Conservation (phyloP, 2,797 vertebrate genomes). For the Echeneis naucrates region DNA sequence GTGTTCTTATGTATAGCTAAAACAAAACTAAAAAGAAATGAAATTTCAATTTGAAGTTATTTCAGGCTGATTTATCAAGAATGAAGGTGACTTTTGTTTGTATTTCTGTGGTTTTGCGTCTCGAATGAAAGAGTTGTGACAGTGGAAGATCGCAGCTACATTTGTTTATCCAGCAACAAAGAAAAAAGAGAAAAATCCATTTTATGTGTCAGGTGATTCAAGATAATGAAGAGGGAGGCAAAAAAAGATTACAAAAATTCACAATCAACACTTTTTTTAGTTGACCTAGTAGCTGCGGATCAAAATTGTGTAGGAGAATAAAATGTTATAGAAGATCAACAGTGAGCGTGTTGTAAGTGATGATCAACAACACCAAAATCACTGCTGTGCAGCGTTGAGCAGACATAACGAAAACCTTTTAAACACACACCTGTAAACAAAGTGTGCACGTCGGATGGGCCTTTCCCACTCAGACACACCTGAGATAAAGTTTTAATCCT, state of each 20-base stretch:
- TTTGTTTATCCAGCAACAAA: background rate
- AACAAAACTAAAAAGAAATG: background rate
- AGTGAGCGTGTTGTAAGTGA: slow-evolving; percentile 19
- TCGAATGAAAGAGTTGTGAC: background rate
- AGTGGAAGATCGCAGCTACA: background rate
- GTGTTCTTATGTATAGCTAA: too few species aligned
- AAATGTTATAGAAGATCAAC: background rate
- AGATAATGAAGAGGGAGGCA: background rate
- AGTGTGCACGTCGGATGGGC: background rate
- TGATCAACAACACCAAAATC: slow-evolving; percentile 53
- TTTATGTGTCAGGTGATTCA: background rate
- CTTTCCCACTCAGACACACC: slow-evolving; percentile 9
- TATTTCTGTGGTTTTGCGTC: background rate
- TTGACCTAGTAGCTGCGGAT: slow-evolving; percentile 1
- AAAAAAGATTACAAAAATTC: too few species aligned
- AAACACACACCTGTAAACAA: background rate
- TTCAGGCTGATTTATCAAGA: background rate
- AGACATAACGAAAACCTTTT: slow-evolving; percentile 34
- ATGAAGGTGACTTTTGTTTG: background rate
- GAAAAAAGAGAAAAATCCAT: background rate
- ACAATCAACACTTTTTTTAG: too few species aligned
- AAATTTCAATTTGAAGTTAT: background rate
- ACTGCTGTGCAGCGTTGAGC: slow-evolving; percentile 8
- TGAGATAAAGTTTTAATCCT: slow-evolving; percentile 10
- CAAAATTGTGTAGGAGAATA: background rate